Evolutionary conservation across 2,113 vertebrate species (phyloP).

Genomic region (Paralichthys olivaceus): DNA sequence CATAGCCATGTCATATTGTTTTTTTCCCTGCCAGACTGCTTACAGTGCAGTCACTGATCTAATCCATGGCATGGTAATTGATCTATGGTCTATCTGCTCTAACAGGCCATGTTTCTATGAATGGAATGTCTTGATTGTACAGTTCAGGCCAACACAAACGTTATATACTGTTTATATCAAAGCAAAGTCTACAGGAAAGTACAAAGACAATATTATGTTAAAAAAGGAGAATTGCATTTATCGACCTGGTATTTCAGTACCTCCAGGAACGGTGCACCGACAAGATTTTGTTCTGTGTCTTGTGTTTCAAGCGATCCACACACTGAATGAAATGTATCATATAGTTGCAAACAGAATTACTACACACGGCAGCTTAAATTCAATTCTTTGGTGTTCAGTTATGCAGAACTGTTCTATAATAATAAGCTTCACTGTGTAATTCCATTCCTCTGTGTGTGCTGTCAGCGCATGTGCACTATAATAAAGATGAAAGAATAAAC

Average conservation of each 20-base stretch:
- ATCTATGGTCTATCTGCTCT: constrained; percentile 15
- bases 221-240: constrained; percentile 35
- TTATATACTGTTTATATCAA: constrained; percentile 4
- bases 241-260: too few relatives aligned
- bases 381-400: constrained; percentile 54
- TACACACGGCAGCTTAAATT: constrained; percentile 27
- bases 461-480: constrained; percentile 9
- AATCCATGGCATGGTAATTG: constrained; percentile 16
- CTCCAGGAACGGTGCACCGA: too few relatives aligned
- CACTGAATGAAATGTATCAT: constrained; percentile 17
- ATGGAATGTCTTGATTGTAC: constrained; percentile 24
- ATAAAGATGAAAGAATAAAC: constrained; percentile 17
- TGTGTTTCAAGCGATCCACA: constrained; percentile 37
- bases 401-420: constrained; percentile 25
- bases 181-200: constrained; percentile 6
- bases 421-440: constrained; percentile 24
- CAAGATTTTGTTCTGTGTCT: constrained; percentile 6
- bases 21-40: constrained; percentile 39
- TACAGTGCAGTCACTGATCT: constrained; percentile 39
- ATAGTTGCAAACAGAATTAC: constrained; percentile 30
- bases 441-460: constrained; percentile 12
- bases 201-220: constrained; percentile 3
- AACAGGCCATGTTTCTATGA: constrained; percentile 12
- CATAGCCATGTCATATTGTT: constrained; percentile 71
- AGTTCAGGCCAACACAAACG: constrained; percentile 24